Evolutionary conservation across 2,113 vertebrate genomes (phyloP), one percentile per base, ranked within the genome.

Genomic region (Sprattus sprattus): DNA sequence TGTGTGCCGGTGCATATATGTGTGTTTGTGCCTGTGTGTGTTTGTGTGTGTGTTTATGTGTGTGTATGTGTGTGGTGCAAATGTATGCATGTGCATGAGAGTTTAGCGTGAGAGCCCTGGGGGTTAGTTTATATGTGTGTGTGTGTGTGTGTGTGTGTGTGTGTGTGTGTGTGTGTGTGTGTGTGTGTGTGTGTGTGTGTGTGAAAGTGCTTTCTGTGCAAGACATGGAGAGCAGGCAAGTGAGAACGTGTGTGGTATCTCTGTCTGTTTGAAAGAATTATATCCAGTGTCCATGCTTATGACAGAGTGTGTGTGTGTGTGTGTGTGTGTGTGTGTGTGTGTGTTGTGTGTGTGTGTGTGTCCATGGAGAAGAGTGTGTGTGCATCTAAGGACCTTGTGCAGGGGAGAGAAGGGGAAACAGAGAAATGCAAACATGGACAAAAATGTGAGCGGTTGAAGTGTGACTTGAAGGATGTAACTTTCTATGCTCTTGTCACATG

Each of bases 1-100:
- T 91, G 88, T 88, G 86, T 86, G 83, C n/a, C n/a, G n/a, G n/a
- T n/a, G n/a, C n/a, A n/a, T n/a, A n/a, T 64, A 67, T 52, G 39
- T 81, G 84, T 25, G 80, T 46, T 57, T 67, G 54, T 83, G 80
- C 60, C 8, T 67, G 84, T 39, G 88, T 87, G 86, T 86, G 82
- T 78, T 49, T 52, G n/a, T 8, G 20, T 64, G 10, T 8, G 47
- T 49, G 47, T 8, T 8, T 49, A 8, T 49, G 47, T 49, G 47
- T 49, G 6, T 49, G 10, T 47, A 0, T 47, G 46, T 49, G 6
- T 52, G 50, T 52, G 50, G 50, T 52, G 50, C 50, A 52, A 52
- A 49, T 49, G 50, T 52, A 52, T 52, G 15, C 15, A 3, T 15
- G 50, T 15, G 50, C 9, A 52, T 13, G 50, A 13, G 10, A 52